A percentile compares a stretch with the other conserved stretches of the same genome.
Conservation (phyloP, 2,888 invertebrate species). For the Macrosoma leucophasiata region DNA sequence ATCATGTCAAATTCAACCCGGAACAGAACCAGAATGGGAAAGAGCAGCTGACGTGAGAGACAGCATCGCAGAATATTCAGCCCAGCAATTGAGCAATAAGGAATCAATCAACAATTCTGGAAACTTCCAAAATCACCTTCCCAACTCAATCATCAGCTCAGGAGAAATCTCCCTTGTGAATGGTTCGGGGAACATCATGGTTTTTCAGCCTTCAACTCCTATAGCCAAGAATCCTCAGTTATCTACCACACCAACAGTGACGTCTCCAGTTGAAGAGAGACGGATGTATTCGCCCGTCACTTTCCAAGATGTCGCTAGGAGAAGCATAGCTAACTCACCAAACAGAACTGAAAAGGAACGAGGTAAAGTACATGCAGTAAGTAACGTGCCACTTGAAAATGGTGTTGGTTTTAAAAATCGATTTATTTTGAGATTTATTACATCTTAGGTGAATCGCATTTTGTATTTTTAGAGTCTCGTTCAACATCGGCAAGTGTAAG, state of each 20-base stretch:
- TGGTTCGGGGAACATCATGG: constrained; percentile 33
- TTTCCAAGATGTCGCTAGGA: constrained; percentile 87
- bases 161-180: constrained; percentile 41
- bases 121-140: constrained; percentile 31
- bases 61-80: constrained; percentile 64
- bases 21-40: constrained; percentile 65
- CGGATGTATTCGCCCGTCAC: constrained; percentile 89
- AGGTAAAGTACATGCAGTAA: too few species aligned
- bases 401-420: too few species aligned
- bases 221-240: constrained; percentile 30
- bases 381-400: too few species aligned
- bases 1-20: constrained; percentile 56
- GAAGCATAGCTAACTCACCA: constrained; percentile 86
- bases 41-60: constrained; percentile 60
- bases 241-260: constrained; percentile 40
- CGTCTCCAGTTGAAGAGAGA: constrained; percentile 77
- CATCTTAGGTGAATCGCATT: too few species aligned
- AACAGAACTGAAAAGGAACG: constrained; percentile 58
- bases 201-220: constrained; percentile 31
- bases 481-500: constrained; percentile 79
- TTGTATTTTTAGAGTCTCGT: constrained; percentile 70
- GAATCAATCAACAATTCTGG: constrained; percentile 32
- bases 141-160: constrained; percentile 40
- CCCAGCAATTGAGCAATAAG: constrained; percentile 45
- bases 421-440: too few species aligned